phyloP scores from a whole-genome alignment of 1,140 invertebrate species.

The Temnothorax curvispinosus region DNA sequence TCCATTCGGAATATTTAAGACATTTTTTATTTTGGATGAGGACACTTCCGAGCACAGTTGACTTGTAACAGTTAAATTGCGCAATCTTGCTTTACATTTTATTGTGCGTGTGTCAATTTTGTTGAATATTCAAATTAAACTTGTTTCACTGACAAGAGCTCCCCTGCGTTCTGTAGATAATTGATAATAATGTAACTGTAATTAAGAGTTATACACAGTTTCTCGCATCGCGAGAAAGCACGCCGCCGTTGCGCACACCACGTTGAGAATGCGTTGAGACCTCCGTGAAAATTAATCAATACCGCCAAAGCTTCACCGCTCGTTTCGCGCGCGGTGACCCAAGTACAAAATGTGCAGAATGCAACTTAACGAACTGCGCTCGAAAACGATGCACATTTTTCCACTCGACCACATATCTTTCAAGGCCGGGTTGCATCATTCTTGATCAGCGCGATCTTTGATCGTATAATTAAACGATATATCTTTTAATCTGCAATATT shows the following conservation, averaged over 20 bases:
- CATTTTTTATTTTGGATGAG: neutral
- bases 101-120: neutral
- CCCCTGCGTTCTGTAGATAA: neutral
- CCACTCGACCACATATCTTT: conserved; percentile 63
- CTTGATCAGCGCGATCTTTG: neutral
- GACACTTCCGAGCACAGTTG: neutral
- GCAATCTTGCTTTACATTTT: neutral
- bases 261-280: neutral
- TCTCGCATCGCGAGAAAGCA: conserved; percentile 7
- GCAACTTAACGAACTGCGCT: conserved; percentile 31
- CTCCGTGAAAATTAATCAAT: conserved; percentile 1
- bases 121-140: neutral
- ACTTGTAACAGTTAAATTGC: neutral
- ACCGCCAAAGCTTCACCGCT: conserved; percentile 33
- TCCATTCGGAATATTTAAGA: neutral
- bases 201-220: neutral
- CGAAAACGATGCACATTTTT: conserved; percentile 29
- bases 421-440: neutral
- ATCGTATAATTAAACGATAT: neutral
- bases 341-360: conserved; percentile 67
- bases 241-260: neutral
- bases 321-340: conserved; percentile 14
- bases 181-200: neutral
- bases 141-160: neutral
- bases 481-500: conserved; percentile 15